phyloP scores from a whole-genome alignment of 2,113 vertebrate species.

The Tiliqua scincoides region DNA sequence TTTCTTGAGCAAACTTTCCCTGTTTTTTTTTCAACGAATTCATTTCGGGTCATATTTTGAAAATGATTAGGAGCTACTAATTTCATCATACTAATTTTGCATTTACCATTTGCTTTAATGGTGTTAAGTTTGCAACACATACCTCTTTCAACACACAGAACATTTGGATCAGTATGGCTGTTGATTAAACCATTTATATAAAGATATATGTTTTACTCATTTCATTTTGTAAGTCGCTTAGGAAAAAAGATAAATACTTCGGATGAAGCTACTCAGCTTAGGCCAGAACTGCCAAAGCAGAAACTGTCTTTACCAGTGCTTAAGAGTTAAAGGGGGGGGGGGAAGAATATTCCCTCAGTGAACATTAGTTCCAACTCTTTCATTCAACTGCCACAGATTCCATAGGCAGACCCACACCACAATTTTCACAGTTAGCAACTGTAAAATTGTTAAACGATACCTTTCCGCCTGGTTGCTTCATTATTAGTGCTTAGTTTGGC shows the following conservation, averaged over 20 bases:
- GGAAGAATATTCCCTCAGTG: conserved; percentile 53
- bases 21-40: background rate
- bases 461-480: conserved; percentile 76
- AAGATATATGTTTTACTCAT: background rate
- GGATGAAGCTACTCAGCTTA: conserved; percentile 72
- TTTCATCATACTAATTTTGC: background rate
- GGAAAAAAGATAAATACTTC: background rate
- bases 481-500: conserved; percentile 78
- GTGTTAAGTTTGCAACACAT: too few species aligned
- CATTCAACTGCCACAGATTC: conserved; percentile 71
- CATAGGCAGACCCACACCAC: conserved; percentile 76
- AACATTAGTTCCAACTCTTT: conserved; percentile 75
- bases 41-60: background rate
- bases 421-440: conserved; percentile 86
- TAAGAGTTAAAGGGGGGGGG: conserved; percentile 51
- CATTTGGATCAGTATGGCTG: background rate
- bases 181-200: background rate
- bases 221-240: conserved; percentile 9
- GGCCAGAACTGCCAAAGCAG: conserved; percentile 47
- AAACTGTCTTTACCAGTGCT: conserved; percentile 56
- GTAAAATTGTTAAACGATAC: conserved; percentile 83
- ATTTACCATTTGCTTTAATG: background rate
- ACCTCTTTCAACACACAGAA: background rate
- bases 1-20: background rate
- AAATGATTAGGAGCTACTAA: background rate